These are phyloP conservation scores for Pelobates cultripes DNA, from an alignment of 2,797 vertebrate species.

Conservation along the genomic window DNA sequence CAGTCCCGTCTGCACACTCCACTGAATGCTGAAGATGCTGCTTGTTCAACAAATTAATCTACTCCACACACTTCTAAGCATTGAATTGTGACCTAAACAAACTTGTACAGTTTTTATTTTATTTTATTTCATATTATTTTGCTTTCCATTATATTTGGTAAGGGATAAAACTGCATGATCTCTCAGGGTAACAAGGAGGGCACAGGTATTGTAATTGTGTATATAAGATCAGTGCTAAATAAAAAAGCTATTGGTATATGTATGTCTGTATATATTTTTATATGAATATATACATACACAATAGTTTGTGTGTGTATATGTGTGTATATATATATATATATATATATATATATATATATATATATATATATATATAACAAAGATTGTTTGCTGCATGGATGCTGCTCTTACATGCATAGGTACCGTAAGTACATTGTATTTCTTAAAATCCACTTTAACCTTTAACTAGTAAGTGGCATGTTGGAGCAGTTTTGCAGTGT, in stretches of 20 bases:
- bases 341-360: not conserved
- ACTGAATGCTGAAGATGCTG: conserved; percentile 13
- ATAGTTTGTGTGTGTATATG: not conserved
- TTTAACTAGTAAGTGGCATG: conserved; percentile 21
- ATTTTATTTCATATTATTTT: conserved; percentile 14
- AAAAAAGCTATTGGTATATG: conserved; percentile 1
- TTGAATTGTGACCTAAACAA: conserved; percentile 29
- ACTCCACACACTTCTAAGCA: conserved; percentile 10
- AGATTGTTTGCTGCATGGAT: conserved; percentile 41
- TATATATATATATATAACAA: conserved; percentile 15
- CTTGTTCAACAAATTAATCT: not conserved
- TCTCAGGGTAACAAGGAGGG: conserved; percentile 51
- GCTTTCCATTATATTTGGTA: conserved; percentile 32
- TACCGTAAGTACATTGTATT: conserved; percentile 44
- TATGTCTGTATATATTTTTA: conserved; percentile 22
- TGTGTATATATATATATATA: conserved; percentile 1
- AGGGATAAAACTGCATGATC: conserved; percentile 52
- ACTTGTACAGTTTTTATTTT: conserved; percentile 13
- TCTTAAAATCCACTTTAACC: conserved; percentile 34
- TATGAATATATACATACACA: conserved; percentile 6
- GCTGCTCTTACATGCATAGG: conserved; percentile 43
- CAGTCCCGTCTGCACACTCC: conserved; percentile 3
- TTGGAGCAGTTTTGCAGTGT: conserved; percentile 2
- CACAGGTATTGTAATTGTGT: conserved; percentile 45
- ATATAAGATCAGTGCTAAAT: conserved; percentile 29